phyloP scores from a whole-genome alignment of 2,797 vertebrate species.

The Nyctalus aviator region DNA sequence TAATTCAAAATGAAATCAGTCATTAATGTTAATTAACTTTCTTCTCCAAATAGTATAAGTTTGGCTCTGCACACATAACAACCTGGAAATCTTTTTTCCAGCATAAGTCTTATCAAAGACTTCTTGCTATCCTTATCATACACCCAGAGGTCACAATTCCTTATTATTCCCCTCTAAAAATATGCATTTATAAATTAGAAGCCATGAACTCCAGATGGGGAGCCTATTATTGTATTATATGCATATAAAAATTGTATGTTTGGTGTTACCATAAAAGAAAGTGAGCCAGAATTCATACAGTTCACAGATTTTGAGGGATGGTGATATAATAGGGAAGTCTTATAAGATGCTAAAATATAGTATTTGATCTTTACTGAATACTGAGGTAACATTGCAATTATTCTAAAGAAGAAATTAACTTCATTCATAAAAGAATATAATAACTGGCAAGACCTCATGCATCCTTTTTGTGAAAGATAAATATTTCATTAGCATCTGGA shows the following conservation, averaged over 20 bases:
- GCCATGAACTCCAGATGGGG: not conserved
- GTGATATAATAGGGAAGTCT: not conserved
- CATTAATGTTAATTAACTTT: not conserved
- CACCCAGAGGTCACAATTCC: not conserved
- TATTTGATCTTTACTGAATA: not conserved
- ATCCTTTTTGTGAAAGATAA: not conserved
- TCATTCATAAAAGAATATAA: not conserved
- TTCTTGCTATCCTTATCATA: not conserved
- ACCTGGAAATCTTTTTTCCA: not conserved
- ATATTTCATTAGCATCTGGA: not conserved
- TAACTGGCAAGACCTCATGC: not conserved
- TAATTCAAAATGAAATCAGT: slow-evolving; percentile 34
- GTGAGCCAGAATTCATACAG: not conserved
- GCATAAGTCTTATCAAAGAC: not conserved
- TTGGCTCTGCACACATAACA: not conserved
- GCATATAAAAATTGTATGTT: not conserved
- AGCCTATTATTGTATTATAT: not conserved
- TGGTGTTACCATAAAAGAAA: not conserved
- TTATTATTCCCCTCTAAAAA: not conserved
- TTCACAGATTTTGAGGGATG: not conserved
- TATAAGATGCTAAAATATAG: not conserved
- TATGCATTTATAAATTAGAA: not conserved
- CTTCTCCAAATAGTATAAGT: not conserved
- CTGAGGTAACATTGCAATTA: not conserved
- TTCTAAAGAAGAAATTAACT: not conserved